These are phyloP conservation scores for Apomyelois bistriatella DNA, from an alignment of 2,888 invertebrate genomes.

Conservation along the genomic window DNA sequence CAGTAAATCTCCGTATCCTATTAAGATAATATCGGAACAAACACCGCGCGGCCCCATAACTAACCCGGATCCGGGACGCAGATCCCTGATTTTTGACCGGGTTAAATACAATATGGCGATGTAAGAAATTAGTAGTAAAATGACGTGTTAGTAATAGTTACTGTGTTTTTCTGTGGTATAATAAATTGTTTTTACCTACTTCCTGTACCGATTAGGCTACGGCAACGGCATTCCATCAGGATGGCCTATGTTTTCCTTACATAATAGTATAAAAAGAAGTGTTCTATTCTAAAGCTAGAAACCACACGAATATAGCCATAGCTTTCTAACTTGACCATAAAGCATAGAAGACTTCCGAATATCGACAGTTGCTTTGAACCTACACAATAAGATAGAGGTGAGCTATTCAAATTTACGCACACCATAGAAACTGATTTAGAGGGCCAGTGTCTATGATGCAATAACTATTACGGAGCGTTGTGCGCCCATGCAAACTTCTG, in stretches of 20 bases:
- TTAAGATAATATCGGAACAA: conserved; percentile 68
- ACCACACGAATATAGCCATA: no score
- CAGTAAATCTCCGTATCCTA: conserved; percentile 64
- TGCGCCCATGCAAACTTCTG: conserved; percentile 6
- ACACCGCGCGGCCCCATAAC: conserved; percentile 25
- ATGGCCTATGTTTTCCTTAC: no score
- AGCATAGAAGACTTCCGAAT: no score
- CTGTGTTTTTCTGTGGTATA: neutral
- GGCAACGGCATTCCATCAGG: no score
- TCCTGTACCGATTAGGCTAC: no score
- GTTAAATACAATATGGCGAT: neutral
- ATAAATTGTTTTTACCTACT: no score
- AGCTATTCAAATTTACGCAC: neutral
- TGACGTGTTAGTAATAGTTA: neutral
- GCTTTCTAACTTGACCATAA: no score
- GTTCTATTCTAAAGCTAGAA: no score
- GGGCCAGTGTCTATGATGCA: conserved; percentile 15
- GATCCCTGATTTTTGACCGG: conserved; percentile 58
- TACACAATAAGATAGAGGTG: neutral
- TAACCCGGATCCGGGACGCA: conserved; percentile 35
- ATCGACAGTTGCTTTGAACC: no score
- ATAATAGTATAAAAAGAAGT: no score
- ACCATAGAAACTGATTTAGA: neutral
- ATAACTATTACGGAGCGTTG: conserved; percentile 20
- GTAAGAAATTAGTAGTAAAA: neutral